Evolutionary conservation across 2,797 vertebrate genomes (phyloP).

Genomic region (Arrhamphus sclerolepis): DNA sequence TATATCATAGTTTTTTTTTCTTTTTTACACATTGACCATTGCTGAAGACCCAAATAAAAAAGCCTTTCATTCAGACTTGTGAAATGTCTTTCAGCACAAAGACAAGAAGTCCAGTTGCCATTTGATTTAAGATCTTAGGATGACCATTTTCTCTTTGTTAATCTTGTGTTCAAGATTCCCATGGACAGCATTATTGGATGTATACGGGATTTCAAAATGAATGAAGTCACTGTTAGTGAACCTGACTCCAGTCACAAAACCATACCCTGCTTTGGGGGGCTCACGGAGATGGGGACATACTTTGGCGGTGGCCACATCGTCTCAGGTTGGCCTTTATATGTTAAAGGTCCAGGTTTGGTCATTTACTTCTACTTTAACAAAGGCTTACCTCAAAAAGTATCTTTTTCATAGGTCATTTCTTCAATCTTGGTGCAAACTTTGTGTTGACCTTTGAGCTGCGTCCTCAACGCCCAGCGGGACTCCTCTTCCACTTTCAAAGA

Average conservation of each 20-base stretch:
- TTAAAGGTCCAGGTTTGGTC: not conserved
- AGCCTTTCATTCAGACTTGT: no score
- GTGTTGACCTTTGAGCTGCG: conserved; percentile 63
- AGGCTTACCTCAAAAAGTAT: not conserved
- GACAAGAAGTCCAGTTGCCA: no score
- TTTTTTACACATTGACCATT: no score
- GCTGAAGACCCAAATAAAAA: no score
- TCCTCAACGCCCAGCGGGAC: conserved; percentile 59
- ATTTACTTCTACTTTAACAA: not conserved
- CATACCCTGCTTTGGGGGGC: conserved; percentile 78
- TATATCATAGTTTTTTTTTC: not conserved
- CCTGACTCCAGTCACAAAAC: conserved; percentile 68
- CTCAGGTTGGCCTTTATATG: conserved; percentile 72
- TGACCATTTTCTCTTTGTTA: not conserved
- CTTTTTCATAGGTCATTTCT: conserved; percentile 52
- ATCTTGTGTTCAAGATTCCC: conserved; percentile 71
- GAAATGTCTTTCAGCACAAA: no score
- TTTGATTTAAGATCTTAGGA: no score
- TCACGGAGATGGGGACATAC: conserved; percentile 78
- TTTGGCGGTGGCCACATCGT: conserved; percentile 85
- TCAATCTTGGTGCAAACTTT: conserved; percentile 45
- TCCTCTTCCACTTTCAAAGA: conserved; percentile 60
- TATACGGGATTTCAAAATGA: conserved; percentile 82
- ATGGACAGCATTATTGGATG: conserved; percentile 83
- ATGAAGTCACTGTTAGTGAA: conserved; percentile 67